Evolutionary conservation across 2,797 vertebrate genomes (phyloP).

Genomic region (Cossypha niveicapilla): DNA sequence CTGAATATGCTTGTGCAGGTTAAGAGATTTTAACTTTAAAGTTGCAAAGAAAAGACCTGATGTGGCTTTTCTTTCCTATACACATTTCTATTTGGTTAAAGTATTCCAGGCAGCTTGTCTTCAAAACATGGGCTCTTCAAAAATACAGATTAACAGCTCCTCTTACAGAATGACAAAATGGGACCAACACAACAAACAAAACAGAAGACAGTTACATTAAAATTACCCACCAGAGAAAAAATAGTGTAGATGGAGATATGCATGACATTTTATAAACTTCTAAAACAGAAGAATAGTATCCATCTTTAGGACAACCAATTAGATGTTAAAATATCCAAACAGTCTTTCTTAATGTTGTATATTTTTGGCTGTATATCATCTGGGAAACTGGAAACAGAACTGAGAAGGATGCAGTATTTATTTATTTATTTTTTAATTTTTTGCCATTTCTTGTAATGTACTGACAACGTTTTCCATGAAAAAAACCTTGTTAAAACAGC

Average conservation of each 20-base stretch:
- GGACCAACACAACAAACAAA: neutral
- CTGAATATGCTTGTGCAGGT: neutral
- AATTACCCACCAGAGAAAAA: neutral
- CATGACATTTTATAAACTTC: conserved; percentile 12
- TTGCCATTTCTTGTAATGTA: neutral
- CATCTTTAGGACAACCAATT: neutral
- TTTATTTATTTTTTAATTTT: too few relatives aligned
- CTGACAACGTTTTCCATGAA: neutral
- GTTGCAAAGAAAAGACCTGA: conserved; percentile 3
- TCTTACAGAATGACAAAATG: neutral
- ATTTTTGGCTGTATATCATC: neutral
- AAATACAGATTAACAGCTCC: neutral
- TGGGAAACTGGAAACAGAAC: neutral
- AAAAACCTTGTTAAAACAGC: neutral
- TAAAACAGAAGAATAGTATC: neutral
- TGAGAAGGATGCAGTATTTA: neutral
- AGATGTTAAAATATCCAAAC: neutral
- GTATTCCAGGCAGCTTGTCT: neutral
- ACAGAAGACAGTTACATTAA: neutral
- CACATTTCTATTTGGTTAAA: neutral
- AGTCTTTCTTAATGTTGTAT: neutral
- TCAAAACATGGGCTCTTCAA: neutral
- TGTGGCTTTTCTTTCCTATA: neutral
- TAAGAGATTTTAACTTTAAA: neutral
- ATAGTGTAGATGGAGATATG: neutral